Base-by-base conservation (phyloP, 2,113 vertebrate genomes). In the Polypterus bichir region DNA sequence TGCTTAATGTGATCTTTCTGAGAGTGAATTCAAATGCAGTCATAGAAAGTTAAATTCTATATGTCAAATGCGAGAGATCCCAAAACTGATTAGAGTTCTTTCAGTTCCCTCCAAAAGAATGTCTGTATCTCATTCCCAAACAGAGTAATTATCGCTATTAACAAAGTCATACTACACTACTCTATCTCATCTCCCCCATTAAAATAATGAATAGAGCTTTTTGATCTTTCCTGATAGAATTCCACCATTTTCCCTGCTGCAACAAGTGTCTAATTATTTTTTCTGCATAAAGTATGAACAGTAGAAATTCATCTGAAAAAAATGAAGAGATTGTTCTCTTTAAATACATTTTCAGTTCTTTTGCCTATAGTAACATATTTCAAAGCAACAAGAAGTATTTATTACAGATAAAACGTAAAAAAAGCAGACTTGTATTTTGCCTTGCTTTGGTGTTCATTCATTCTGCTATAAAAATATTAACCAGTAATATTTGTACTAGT, bases 11-110 rank as follows among this genome's bases (percentile, higher is more conserved):
- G 69, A 79, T 72, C 69, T 48, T n/a, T 54, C 62, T 72, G 71
- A 75, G 77, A 81, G 74, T 64, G 48, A 59, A 73, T 72, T 79
- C 68, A 74, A 76, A 71, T 70, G 5, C 60, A 59, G 64, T 44
- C 65, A 61, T 59, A 83, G 76, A 88, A 81, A 83, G 76, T 66
- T 59, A 5, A 79, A 72, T 80, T 79, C 78, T 85, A 78, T 79
- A 83, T 76, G 75, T 79, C 70, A 78, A 77, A 75, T 56, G 69
- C 79, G 58, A 60, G 66, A 73, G 78, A 85, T 86, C 71, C 66
- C 64, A 59, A 55, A 47, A 62, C 52, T 73, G 82, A 88, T 89
- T 76, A 74, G 49, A 48, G 6, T 59, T 68, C 48, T 65, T 60
- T 3, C 9, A 7, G 62, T 80, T 80, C 81, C 4, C 57, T 61